Evolutionary conservation across 2,888 invertebrate species (phyloP).

Genomic region (Parnassius apollo): DNA sequence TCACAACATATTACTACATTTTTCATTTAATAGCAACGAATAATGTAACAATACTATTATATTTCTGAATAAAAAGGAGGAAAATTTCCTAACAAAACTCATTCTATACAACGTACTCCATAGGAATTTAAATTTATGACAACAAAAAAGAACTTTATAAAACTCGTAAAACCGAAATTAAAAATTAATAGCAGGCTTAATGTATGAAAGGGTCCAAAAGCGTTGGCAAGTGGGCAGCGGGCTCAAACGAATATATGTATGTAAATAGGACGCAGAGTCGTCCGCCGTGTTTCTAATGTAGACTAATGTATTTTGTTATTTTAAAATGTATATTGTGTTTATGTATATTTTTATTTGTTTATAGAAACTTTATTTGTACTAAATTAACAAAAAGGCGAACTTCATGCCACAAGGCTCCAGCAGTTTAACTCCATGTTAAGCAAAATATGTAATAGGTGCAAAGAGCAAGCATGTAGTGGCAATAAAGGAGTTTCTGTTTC

Average conservation of each 20-base stretch:
- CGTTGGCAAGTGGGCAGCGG: constrained; percentile 20
- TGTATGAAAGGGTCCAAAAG: constrained; percentile 36
- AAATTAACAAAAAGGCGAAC: too few species aligned
- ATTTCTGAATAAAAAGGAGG: not conserved
- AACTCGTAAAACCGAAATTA: constrained; percentile 51
- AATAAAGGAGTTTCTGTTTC: too few species aligned
- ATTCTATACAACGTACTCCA: constrained; percentile 5
- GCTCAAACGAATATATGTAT: constrained; percentile 33
- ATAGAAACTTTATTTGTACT: too few species aligned
- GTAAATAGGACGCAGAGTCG: constrained; percentile 26
- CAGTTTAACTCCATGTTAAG: too few species aligned
- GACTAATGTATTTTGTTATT: not conserved
- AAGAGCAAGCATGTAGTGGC: too few species aligned
- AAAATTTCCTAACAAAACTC: constrained; percentile 7
- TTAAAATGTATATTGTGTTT: not conserved
- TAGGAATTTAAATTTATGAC: constrained; percentile 18
- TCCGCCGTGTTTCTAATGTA: constrained; percentile 18
- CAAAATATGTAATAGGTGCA: too few species aligned
- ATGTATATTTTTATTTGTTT: not conserved
- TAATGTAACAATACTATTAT: not conserved
- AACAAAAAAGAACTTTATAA: constrained; percentile 39
- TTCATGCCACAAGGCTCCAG: too few species aligned
- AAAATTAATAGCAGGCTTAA: constrained; percentile 50
- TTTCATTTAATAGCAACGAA: not conserved
- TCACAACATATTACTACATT: not conserved